These are phyloP conservation scores for Strix uralensis DNA, from an alignment of 2,113 vertebrate genomes.

Conservation along the genomic window DNA sequence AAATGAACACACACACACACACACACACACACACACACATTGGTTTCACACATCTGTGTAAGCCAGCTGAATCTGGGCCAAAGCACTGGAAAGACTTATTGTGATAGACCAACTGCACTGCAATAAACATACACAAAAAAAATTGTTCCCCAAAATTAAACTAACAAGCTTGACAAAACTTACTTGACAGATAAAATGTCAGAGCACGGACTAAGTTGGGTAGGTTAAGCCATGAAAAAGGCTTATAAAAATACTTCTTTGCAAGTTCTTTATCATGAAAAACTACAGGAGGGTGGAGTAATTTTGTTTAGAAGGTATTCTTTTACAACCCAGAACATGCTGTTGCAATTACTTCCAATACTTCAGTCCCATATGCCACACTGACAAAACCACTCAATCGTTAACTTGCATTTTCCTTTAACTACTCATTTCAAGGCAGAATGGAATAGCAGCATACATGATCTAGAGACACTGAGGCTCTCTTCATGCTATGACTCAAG, in stretches of 20 bases:
- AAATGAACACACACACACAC: not conserved
- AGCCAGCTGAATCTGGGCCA: not conserved
- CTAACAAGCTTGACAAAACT: not conserved
- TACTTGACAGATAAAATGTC: not conserved
- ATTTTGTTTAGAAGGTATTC: not conserved
- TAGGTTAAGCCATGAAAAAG: not conserved
- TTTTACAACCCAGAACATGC: not conserved
- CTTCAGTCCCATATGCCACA: not conserved
- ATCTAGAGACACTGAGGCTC: not conserved
- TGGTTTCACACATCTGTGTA: not conserved
- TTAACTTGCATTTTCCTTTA: not conserved
- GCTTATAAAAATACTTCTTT: not conserved
- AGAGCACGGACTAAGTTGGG: not conserved
- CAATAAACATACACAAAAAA: not conserved
- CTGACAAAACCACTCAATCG: not conserved
- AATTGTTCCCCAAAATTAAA: not conserved
- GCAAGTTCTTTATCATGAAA: not conserved
- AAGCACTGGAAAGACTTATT: not conserved
- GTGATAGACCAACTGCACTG: not conserved
- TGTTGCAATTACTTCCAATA: not conserved
- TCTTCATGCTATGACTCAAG: not conserved
- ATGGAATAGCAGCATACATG: not conserved
- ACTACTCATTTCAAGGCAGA: not conserved
- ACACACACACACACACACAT: not conserved
- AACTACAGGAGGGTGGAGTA: not conserved